Evolutionary conservation across 2,888 invertebrate genomes (phyloP).

Genomic region (Minunthozetes semirufus): DNA sequence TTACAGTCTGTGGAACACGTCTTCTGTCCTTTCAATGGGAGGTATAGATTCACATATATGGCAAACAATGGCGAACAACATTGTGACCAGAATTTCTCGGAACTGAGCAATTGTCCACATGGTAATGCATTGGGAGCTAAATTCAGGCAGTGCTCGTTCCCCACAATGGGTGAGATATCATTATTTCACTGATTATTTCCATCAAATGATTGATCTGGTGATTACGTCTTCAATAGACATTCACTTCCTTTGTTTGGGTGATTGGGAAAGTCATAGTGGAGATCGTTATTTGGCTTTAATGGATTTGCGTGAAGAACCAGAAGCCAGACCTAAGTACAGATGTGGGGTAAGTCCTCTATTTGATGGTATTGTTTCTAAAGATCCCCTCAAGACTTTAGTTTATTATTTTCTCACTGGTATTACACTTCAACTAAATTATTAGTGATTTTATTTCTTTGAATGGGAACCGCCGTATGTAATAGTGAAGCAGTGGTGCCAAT

Average conservation of each 20-base stretch:
- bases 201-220: no score
- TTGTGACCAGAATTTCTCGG: constrained; percentile 55
- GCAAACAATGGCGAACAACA: constrained; percentile 53
- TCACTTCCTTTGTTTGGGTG: constrained; percentile 59
- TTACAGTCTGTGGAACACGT: constrained; percentile 51
- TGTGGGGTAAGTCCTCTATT: constrained; percentile 43
- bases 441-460: constrained; percentile 17
- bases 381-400: background rate
- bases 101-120: constrained; percentile 58
- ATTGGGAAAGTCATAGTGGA: constrained; percentile 55
- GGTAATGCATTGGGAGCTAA: constrained; percentile 56
- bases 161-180: constrained; percentile 53
- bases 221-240: constrained; percentile 51
- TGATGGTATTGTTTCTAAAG: background rate
- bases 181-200: no score
- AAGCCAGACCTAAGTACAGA: constrained; percentile 44
- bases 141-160: constrained; percentile 56
- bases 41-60: constrained; percentile 56
- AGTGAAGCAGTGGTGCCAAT: background rate
- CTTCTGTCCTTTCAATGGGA: constrained; percentile 60
- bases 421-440: constrained; percentile 12
- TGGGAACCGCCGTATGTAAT: background rate
- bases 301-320: constrained; percentile 43
- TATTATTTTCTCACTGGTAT: background rate
- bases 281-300: constrained; percentile 53